These are phyloP conservation scores for Drosophila mercatorum DNA, from an alignment of 2,888 invertebrate species.

Conservation along the genomic window DNA sequence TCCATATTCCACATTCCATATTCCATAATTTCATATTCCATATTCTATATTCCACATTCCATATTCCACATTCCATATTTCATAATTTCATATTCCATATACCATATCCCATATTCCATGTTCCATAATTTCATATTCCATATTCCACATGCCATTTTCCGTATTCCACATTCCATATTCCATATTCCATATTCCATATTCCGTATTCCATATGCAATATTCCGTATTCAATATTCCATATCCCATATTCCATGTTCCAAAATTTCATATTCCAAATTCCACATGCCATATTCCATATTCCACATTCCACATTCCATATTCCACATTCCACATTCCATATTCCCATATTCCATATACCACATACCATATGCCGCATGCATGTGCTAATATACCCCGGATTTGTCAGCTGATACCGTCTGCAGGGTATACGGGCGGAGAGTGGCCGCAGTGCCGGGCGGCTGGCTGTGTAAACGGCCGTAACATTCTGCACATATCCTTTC, in stretches of 20 bases:
- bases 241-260: neutral
- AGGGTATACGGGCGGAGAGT: slow-evolving; percentile 37
- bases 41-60: neutral
- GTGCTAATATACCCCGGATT: neutral
- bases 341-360: neutral
- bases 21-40: neutral
- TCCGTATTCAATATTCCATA: neutral
- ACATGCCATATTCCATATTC: neutral
- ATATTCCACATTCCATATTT: neutral
- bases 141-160: neutral
- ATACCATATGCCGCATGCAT: neutral
- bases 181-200: slow-evolving; percentile 3
- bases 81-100: neutral
- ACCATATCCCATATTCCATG: neutral
- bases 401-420: neutral
- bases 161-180: neutral
- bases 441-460: slow-evolving; percentile 57
- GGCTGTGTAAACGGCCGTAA: slow-evolving; percentile 73
- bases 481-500: slow-evolving; percentile 63
- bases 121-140: neutral
- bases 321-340: neutral
- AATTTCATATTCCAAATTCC: neutral
- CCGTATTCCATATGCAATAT: neutral
- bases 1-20: neutral
- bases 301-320: neutral